A percentile compares a stretch with the other conserved stretches of the same genome.
phyloP scores from a whole-genome alignment of 1,140 invertebrate species.

The Drosophila pallidifrons region DNA sequence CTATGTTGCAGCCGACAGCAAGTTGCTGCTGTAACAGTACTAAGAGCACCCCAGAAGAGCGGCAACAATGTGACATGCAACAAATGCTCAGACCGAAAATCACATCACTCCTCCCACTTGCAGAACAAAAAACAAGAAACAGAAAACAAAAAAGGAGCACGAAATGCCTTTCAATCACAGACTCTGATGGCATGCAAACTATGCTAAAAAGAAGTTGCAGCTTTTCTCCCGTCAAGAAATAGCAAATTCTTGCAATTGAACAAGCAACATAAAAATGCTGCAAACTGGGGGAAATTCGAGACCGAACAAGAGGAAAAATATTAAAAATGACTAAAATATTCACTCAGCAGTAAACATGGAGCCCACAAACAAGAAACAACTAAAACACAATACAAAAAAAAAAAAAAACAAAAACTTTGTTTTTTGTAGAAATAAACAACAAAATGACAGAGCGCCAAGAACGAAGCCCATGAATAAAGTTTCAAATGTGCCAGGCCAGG shows the following conservation, averaged over 20 bases:
- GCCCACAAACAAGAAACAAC: constrained; percentile 32
- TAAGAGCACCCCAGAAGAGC: neutral
- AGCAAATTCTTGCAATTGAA: constrained; percentile 48
- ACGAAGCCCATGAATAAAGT: constrained; percentile 57
- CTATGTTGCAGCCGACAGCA: constrained; percentile 58
- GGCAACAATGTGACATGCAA: constrained; percentile 73
- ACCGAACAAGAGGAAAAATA: constrained; percentile 15
- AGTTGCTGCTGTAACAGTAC: neutral
- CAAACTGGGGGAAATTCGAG: constrained; percentile 1
- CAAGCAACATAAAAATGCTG: constrained; percentile 26
- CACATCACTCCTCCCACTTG: constrained; percentile 11
- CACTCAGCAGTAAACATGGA: constrained; percentile 47
- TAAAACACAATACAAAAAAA: neutral
- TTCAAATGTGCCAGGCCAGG: constrained; percentile 53
- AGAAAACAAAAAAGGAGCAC: neutral
- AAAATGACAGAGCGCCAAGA: constrained; percentile 43
- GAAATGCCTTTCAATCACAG: constrained; percentile 66
- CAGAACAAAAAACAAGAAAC: too few species aligned
- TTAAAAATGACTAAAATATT: constrained; percentile 54
- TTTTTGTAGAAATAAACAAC: constrained; percentile 39
- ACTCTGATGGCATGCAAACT: constrained; percentile 47
- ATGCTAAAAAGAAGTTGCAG: constrained; percentile 32
- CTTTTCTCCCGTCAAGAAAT: constrained; percentile 15
- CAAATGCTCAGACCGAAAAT: constrained; percentile 55
- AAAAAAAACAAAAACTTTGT: neutral